Evolutionary conservation across 1,140 invertebrate genomes (phyloP).

Genomic region (Microvelia longipes): DNA sequence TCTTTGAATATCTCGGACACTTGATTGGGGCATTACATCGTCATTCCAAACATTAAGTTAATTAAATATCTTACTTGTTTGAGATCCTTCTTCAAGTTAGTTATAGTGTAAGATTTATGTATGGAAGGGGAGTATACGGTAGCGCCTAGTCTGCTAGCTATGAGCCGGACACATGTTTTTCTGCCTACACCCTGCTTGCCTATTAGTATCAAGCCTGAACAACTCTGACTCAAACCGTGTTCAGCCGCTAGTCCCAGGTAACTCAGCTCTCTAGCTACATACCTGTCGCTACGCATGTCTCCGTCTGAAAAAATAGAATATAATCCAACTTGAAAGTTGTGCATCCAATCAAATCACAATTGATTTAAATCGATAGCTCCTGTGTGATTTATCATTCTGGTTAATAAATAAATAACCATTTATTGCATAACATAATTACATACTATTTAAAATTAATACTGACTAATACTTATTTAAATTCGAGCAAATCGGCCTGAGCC

Average conservation of each 20-base stretch:
- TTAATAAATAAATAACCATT: too few species aligned
- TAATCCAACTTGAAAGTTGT: too few species aligned
- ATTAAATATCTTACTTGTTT: constrained; percentile 26
- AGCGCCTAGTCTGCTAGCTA: constrained; percentile 53
- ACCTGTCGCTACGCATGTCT: background rate
- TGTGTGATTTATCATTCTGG: too few species aligned
- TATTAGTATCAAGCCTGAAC: constrained; percentile 53
- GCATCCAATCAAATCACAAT: too few species aligned
- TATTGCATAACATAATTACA: too few species aligned
- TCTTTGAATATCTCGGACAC: too few species aligned
- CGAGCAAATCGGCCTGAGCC: too few species aligned
- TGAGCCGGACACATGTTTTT: constrained; percentile 52
- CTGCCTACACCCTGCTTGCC: constrained; percentile 64
- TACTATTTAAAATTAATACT: too few species aligned
- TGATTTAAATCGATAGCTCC: too few species aligned
- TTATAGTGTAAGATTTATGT: constrained; percentile 37
- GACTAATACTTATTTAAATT: too few species aligned
- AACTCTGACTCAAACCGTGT: constrained; percentile 40
- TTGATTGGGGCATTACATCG: too few species aligned
- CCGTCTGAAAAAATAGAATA: background rate
- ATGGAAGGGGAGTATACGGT: constrained; percentile 46
- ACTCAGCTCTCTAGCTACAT: constrained; percentile 18
- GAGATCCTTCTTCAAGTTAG: constrained; percentile 45
- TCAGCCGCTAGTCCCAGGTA: constrained; percentile 34
- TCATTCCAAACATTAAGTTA: too few species aligned